phyloP scores from a whole-genome alignment of 2,797 vertebrate genomes.

The Lepus oiostolus region DNA sequence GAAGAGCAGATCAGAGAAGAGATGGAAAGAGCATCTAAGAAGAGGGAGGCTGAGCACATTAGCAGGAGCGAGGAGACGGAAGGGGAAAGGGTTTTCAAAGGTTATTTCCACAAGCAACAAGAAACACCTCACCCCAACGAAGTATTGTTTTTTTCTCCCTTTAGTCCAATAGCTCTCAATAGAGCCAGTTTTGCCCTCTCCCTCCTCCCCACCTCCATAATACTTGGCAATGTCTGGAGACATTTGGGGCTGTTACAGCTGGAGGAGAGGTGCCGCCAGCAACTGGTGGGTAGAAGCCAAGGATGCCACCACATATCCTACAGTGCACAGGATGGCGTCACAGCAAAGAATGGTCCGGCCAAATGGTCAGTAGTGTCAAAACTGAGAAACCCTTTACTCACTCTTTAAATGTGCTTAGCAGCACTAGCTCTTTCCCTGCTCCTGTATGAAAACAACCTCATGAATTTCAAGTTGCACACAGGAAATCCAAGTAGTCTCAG shows the following conservation, averaged over 20 bases:
- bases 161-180: neutral
- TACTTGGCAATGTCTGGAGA: neutral
- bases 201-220: neutral
- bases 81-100: neutral
- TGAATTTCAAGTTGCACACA: constrained; percentile 3
- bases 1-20: neutral
- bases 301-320: neutral
- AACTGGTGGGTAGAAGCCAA: neutral
- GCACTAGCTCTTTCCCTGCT: neutral
- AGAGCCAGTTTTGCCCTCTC: neutral
- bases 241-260: neutral
- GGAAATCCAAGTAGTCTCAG: neutral
- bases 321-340: neutral
- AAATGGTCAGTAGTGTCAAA: neutral
- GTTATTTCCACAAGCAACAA: neutral
- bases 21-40: neutral
- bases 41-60: neutral
- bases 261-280: neutral
- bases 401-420: neutral
- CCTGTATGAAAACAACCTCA: constrained; percentile 20
- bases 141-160: neutral
- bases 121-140: neutral
- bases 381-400: neutral
- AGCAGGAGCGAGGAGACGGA: neutral
- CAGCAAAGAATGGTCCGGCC: neutral